Percentiles rank a stretch among this genome's conserved stretches.
Conservation (phyloP, 1,140 invertebrate genomes). For the Chironomus striatipennis region DNA sequence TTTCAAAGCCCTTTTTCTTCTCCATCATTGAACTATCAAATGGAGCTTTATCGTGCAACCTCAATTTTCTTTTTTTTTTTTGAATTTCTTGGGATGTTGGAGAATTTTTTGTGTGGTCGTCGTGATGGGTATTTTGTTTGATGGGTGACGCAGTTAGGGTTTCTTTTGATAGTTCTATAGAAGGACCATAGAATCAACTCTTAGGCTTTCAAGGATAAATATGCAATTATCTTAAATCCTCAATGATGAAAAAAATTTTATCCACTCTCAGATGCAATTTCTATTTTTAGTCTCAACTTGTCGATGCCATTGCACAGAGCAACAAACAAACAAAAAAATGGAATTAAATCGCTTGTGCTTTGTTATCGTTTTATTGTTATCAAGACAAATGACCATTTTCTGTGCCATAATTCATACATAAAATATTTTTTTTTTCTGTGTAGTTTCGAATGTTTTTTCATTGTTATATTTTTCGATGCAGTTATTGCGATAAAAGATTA, state of each 20-base stretch:
- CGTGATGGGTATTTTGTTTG: too few relatives aligned
- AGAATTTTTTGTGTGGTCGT: too few relatives aligned
- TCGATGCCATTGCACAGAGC: background rate
- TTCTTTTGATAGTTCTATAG: too few relatives aligned
- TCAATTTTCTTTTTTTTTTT: background rate
- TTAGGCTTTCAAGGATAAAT: background rate
- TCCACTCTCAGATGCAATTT: background rate
- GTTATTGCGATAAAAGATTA: conserved; percentile 2
- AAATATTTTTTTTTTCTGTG: background rate
- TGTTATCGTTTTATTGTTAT: conserved; percentile 14
- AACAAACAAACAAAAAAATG: background rate
- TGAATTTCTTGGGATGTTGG: too few relatives aligned
- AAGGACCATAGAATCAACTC: too few relatives aligned
- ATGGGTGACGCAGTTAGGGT: too few relatives aligned
- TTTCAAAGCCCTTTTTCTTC: background rate
- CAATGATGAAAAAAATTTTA: background rate
- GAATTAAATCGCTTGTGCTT: conserved; percentile 8
- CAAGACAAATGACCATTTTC: conserved; percentile 7
- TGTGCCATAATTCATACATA: background rate
- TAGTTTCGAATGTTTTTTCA: background rate
- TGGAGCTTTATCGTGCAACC: conserved; percentile 11
- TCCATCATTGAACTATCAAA: background rate
- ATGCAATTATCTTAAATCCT: too few relatives aligned
- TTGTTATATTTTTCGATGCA: conserved; percentile 14
- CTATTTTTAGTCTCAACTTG: background rate